Percentiles rank a stretch among this genome's conserved stretches.
These are phyloP conservation scores for Drosophila virilis DNA, from an alignment of 1,140 invertebrate genomes.

Conservation along the genomic window DNA sequence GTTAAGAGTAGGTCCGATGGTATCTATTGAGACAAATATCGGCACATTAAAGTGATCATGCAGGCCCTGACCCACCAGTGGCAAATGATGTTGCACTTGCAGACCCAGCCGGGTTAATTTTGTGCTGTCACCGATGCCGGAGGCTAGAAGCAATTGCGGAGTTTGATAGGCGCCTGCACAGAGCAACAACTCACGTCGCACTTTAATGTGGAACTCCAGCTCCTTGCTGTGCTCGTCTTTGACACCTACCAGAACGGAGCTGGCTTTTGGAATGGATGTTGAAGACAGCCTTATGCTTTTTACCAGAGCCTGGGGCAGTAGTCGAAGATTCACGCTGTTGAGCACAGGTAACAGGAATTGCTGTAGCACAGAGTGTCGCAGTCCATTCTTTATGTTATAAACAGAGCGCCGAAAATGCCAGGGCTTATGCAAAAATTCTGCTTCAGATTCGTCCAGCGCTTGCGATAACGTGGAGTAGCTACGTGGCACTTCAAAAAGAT, in stretches of 20 bases:
- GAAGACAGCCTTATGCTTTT: constrained; percentile 78
- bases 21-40: constrained; percentile 87
- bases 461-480: constrained; percentile 84
- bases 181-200: constrained; percentile 89
- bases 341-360: constrained; percentile 88
- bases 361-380: constrained; percentile 88
- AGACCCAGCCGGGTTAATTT: constrained; percentile 85
- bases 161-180: constrained; percentile 89
- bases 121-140: constrained; percentile 87
- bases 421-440: constrained; percentile 83
- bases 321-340: constrained; percentile 88
- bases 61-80: constrained; percentile 87
- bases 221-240: constrained; percentile 73
- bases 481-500: constrained; percentile 54
- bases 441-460: constrained; percentile 84
- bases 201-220: constrained; percentile 84
- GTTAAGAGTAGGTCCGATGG: constrained; percentile 87
- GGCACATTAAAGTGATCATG: constrained; percentile 91
- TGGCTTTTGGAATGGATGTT: constrained; percentile 27
- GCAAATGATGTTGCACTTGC: constrained; percentile 85
- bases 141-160: constrained; percentile 90
- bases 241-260: constrained; percentile 60
- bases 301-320: constrained; percentile 88
- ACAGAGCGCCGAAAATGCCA: constrained; percentile 85
- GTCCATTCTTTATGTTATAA: constrained; percentile 88